Evolutionary conservation across 2,888 invertebrate genomes (phyloP).

Genomic region (Spatulosminthurus flaviceps): DNA sequence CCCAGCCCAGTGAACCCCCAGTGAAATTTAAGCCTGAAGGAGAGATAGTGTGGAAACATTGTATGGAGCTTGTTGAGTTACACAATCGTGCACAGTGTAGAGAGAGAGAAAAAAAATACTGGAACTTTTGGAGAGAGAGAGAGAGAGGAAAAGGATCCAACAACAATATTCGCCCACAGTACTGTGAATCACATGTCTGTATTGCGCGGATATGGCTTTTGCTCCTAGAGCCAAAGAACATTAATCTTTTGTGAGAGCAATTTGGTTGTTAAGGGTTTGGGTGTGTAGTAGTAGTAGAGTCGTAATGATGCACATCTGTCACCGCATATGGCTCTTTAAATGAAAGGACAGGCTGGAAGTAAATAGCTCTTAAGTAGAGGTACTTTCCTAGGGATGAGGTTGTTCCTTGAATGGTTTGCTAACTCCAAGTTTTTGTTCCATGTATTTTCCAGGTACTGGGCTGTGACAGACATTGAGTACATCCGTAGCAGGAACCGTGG

Average conservation of each 20-base stretch:
- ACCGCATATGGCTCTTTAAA: background rate
- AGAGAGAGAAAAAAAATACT: no score
- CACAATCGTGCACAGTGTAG: no score
- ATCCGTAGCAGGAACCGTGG: slow-evolving; percentile 82
- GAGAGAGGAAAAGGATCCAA: no score
- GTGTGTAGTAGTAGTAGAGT: no score
- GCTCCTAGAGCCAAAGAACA: background rate
- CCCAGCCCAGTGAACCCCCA: no score
- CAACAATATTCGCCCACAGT: no score
- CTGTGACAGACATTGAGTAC: slow-evolving; percentile 90
- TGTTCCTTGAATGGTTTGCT: background rate
- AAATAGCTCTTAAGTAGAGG: background rate
- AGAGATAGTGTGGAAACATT: no score
- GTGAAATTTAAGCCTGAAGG: no score
- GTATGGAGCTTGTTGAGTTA: no score
- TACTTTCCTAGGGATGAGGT: background rate
- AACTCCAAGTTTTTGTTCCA: slow-evolving; percentile 48
- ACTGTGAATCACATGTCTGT: no score
- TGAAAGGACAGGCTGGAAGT: background rate
- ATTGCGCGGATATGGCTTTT: background rate
- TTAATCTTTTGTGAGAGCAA: slow-evolving; percentile 12
- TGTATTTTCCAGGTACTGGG: slow-evolving; percentile 87
- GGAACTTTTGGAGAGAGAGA: no score
- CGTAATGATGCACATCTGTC: slow-evolving; percentile 9
- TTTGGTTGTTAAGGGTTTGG: slow-evolving; percentile 1